Base-by-base conservation (phyloP, 1,140 invertebrate species). In the Zophobas morio region DNA sequence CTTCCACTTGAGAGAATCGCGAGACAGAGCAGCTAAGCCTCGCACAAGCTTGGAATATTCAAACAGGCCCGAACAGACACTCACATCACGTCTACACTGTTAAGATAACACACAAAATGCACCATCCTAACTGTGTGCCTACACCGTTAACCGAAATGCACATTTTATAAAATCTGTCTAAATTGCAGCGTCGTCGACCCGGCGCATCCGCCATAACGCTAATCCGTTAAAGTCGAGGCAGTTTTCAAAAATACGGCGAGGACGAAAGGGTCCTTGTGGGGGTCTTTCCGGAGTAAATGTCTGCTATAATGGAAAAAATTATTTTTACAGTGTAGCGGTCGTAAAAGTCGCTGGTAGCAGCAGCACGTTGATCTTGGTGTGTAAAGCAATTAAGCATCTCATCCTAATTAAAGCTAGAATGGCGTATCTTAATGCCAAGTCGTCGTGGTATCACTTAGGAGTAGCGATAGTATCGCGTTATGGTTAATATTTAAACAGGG, bases 21-120 rank as follows among this genome's bases (percentile, higher is more conserved):
- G 74, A 78, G 78, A 80, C 77, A 81, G 77, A 81, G 78, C 80
- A 81, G 72, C 79, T 82, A 81, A 84, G 79, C 81, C 78, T 81
- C 74, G 82, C 82, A 86, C 86, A 86, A 85, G 85, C 81, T 83
- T 86, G 85, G 86, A 87, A 87, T 87, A 87, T 86, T 86, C 85
- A 86, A 87, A 83, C 84, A 87, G 86, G 82, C 83, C 79, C 78
- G 80, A 86, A 85, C 86, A 86, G 85, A 87, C 84, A 84, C 78
- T 72, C 76, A 83, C 84, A 84, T 85, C 84, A 86, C 85, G 84
- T 86, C 85, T 84, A 83, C 84, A 82, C 84, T 85, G 84, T 85
- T 84, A 86, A 80, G 82, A 83, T 82, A 83, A 82, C 76, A 70
- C 8, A 20, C n/a, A 47, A 79, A 79, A 81, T 73, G 75, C 57